These are phyloP conservation scores for Hirtodrosophila trivittata DNA, from an alignment of 2,888 invertebrate genomes.

Conservation along the genomic window DNA sequence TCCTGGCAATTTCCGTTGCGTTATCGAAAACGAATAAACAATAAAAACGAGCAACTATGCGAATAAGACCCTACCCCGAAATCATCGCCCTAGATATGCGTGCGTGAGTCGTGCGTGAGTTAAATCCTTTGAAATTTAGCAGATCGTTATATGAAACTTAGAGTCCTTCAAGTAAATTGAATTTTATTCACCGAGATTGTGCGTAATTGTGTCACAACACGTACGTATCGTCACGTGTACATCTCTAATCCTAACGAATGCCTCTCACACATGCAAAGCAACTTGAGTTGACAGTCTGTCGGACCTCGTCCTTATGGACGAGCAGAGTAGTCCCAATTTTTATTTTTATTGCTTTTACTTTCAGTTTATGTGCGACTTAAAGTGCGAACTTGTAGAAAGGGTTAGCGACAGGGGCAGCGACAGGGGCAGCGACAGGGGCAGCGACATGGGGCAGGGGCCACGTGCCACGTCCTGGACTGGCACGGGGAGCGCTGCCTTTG, in stretches of 20 bases:
- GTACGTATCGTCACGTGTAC: slow-evolving; percentile 10
- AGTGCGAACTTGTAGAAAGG: slow-evolving; percentile 58
- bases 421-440: background rate
- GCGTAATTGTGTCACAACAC: no score
- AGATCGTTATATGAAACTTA: no score
- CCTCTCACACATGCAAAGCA: slow-evolving; percentile 55
- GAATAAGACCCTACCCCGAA: slow-evolving; percentile 36
- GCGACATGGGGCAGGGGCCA: slow-evolving; percentile 26
- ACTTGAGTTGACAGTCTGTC: slow-evolving; percentile 50
- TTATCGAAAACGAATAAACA: slow-evolving; percentile 79
- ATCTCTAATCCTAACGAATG: slow-evolving; percentile 27
- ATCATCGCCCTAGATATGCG: slow-evolving; percentile 33
- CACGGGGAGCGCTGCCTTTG: slow-evolving; percentile 29
- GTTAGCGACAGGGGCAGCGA: slow-evolving; percentile 26
- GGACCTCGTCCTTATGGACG: slow-evolving; percentile 32
- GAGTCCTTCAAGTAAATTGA: no score
- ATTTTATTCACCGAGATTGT: no score
- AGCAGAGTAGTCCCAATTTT: slow-evolving; percentile 52
- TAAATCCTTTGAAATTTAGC: no score
- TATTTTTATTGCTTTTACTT: slow-evolving; percentile 65
- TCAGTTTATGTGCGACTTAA: slow-evolving; percentile 57
- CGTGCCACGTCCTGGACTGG: slow-evolving; percentile 5
- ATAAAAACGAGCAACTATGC: slow-evolving; percentile 67
- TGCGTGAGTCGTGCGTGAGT: slow-evolving; percentile 5
- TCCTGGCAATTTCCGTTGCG: slow-evolving; percentile 76